phyloP scores from a whole-genome alignment of 2,888 invertebrate species.

The Ligdia adustata region DNA sequence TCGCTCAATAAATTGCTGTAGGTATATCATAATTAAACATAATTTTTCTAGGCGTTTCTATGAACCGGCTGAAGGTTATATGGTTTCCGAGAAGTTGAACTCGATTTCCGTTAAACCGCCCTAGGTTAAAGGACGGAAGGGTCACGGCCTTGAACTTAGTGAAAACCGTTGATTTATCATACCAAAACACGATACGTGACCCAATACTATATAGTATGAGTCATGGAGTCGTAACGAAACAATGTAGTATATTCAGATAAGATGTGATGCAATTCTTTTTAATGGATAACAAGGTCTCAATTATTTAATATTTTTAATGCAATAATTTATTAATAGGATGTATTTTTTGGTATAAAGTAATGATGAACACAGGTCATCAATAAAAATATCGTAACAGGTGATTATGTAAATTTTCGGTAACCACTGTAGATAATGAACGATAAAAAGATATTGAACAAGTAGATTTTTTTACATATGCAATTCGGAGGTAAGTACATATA shows the following conservation, averaged over 20 bases:
- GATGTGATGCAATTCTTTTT: too few species aligned
- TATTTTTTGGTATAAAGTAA: too few species aligned
- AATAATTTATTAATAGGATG: too few species aligned
- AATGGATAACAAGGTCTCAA: too few species aligned
- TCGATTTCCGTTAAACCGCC: constrained; percentile 4
- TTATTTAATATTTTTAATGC: too few species aligned
- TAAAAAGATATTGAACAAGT: too few species aligned
- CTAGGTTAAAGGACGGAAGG: constrained; percentile 3
- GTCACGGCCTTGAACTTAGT: constrained; percentile 31
- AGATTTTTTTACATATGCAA: too few species aligned
- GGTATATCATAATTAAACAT: not conserved
- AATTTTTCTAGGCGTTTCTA: constrained; percentile 1
- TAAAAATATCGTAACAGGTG: too few species aligned
- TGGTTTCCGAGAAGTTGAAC: constrained; percentile 2
- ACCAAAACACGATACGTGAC: constrained; percentile 25
- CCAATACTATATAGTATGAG: constrained; percentile 9
- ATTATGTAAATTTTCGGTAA: too few species aligned
- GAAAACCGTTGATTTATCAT: constrained; percentile 3
- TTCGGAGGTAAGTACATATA: not conserved
- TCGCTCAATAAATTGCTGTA: constrained; percentile 1
- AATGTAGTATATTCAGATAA: too few species aligned
- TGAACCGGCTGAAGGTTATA: constrained; percentile 2
- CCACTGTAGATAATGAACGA: too few species aligned
- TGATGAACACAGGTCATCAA: too few species aligned
- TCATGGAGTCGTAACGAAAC: constrained; percentile 7